These are phyloP conservation scores for Periparus ater DNA, from an alignment of 2,797 vertebrate genomes.

Conservation along the genomic window DNA sequence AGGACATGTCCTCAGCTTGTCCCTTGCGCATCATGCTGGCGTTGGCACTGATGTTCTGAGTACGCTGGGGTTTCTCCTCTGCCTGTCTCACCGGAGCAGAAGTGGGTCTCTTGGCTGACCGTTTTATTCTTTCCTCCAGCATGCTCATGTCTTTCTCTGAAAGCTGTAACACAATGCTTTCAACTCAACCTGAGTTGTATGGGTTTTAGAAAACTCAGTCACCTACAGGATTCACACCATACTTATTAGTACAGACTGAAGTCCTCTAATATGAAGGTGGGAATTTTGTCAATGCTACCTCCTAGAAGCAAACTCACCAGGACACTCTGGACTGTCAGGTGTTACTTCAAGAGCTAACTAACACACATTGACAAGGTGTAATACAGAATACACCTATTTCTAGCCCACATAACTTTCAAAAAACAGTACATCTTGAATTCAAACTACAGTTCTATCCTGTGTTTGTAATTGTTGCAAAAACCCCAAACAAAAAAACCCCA, in stretches of 20 bases:
- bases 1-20: constrained; percentile 89
- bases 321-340: background rate
- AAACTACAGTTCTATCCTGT: rapidly evolving
- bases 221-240: background rate
- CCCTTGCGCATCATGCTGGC: constrained; percentile 87
- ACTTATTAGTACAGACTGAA: background rate
- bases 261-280: background rate
- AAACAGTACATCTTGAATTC: background rate
- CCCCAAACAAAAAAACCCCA: rapidly evolving
- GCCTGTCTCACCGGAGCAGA: constrained; percentile 82
- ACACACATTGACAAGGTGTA: background rate
- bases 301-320: background rate
- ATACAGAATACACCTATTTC: background rate
- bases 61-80: constrained; percentile 84
- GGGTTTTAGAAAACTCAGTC: background rate
- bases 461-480: background rate
- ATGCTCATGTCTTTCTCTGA: constrained; percentile 99
- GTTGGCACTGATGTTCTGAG: constrained; percentile 80
- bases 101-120: constrained; percentile 91
- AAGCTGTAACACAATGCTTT: constrained; percentile 76
- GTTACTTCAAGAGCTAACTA: background rate
- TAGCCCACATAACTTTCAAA: background rate
- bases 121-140: constrained; percentile 96
- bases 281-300: background rate
- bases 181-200: background rate